phyloP scores from a whole-genome alignment of 2,797 vertebrate species.

The Cirrhinus mrigala region DNA sequence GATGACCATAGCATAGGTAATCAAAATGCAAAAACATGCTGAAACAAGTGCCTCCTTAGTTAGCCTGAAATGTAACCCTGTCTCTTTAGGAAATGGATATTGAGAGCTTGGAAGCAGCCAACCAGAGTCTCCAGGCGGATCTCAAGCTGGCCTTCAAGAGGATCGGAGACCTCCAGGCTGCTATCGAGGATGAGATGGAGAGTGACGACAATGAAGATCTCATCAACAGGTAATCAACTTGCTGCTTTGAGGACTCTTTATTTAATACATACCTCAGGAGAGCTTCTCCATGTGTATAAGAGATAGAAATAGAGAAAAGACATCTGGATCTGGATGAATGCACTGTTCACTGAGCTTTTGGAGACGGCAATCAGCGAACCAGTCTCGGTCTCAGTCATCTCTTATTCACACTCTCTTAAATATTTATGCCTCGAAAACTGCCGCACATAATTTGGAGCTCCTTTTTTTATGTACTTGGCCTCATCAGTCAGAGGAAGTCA shows the following conservation, averaged over 20 bases:
- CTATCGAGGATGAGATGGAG: slow-evolving; percentile 99
- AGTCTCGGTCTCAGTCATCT: slow-evolving; percentile 46
- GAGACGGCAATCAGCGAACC: slow-evolving; percentile 45
- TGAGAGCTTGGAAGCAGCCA: slow-evolving; percentile 94
- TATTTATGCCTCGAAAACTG: slow-evolving; percentile 53
- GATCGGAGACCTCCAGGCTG: slow-evolving; percentile 96
- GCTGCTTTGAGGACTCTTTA: neutral
- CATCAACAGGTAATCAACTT: slow-evolving; percentile 88
- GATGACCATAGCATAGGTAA: neutral
- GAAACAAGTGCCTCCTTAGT: neutral
- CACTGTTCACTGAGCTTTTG: slow-evolving; percentile 44
- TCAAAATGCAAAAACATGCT: neutral
- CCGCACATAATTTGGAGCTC: slow-evolving; percentile 55
- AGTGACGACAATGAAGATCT: slow-evolving; percentile 97
- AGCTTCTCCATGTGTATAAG: neutral
- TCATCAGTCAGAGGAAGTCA: slow-evolving; percentile 47
- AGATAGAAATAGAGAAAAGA: neutral
- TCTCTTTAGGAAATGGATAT: slow-evolving; percentile 92
- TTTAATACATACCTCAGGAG: slow-evolving; percentile 4
- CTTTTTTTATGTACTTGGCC: slow-evolving; percentile 41
- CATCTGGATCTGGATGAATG: slow-evolving; percentile 21
- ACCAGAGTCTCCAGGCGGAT: slow-evolving; percentile 96
- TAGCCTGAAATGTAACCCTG: neutral
- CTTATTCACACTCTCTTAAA: slow-evolving; percentile 60
- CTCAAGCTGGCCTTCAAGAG: slow-evolving; percentile 98